These are phyloP conservation scores for Brachypterus glaber DNA, from an alignment of 2,888 invertebrate species.

Conservation along the genomic window DNA sequence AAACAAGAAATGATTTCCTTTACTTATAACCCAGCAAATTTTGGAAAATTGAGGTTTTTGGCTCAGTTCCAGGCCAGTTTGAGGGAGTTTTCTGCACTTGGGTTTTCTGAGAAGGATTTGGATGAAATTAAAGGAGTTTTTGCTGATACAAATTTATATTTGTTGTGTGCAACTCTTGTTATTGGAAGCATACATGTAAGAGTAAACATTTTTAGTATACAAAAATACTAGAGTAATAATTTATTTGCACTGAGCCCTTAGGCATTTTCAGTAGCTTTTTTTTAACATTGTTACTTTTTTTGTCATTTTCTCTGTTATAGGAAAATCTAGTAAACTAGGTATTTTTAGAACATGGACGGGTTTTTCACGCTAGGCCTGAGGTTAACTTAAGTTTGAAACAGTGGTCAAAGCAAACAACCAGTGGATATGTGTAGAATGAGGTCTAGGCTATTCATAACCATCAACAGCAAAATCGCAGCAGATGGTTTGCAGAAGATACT, in stretches of 20 bases:
- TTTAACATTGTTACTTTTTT: slow-evolving; percentile 5
- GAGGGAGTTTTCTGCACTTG: slow-evolving; percentile 58
- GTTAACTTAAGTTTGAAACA: too few species aligned
- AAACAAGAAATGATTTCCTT: slow-evolving; percentile 58
- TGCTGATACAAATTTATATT: slow-evolving; percentile 88
- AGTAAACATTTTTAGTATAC: slow-evolving; percentile 20
- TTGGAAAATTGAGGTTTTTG: slow-evolving; percentile 69
- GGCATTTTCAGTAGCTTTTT: background rate
- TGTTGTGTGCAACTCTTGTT: slow-evolving; percentile 80
- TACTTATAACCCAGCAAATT: slow-evolving; percentile 62
- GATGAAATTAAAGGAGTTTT: slow-evolving; percentile 96
- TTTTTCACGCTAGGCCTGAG: too few species aligned
- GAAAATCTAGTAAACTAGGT: too few species aligned
- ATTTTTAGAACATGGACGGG: too few species aligned
- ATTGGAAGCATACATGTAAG: slow-evolving; percentile 91
- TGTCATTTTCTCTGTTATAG: background rate
- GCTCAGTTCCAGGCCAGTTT: slow-evolving; percentile 69
- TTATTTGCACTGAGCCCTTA: too few species aligned
- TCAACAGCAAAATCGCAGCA: too few species aligned
- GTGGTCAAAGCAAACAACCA: too few species aligned
- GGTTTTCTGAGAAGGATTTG: slow-evolving; percentile 87
- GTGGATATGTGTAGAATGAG: too few species aligned
- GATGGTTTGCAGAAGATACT: too few species aligned
- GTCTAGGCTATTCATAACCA: too few species aligned
- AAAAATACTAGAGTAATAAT: too few species aligned